Conservation (phyloP, 2,113 vertebrate species). For the Siniperca knerii region DNA sequence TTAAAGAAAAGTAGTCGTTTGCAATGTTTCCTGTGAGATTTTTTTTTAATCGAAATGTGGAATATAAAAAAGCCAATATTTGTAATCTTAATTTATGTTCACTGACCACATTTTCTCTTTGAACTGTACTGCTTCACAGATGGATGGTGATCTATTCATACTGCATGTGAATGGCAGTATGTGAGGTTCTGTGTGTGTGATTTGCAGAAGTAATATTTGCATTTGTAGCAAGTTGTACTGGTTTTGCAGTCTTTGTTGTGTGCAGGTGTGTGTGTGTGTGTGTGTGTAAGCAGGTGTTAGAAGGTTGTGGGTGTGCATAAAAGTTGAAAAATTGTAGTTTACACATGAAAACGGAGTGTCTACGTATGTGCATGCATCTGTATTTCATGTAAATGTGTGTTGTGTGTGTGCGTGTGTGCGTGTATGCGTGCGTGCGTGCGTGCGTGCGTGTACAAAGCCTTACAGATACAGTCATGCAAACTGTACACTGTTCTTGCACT, state of each 20-base stretch:
- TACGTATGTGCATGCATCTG: background rate
- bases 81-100: background rate
- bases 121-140: background rate
- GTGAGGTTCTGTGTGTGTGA: constrained; percentile 16
- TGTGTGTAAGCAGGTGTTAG: background rate
- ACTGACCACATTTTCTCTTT: background rate
- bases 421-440: too few species aligned
- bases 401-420: background rate
- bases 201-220: constrained; percentile 13
- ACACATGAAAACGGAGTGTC: background rate
- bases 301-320: background rate
- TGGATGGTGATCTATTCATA: constrained; percentile 12
- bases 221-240: background rate
- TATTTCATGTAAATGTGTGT: background rate
- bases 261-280: background rate
- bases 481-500: background rate
- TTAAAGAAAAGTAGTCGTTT: background rate
- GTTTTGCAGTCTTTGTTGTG: background rate
- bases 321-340: background rate
- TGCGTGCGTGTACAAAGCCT: background rate
- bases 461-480: background rate
- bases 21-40: background rate
- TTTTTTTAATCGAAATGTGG: background rate
- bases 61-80: background rate
- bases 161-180: constrained; percentile 5